Conservation (phyloP, 1,140 invertebrate genomes). For the Cydia fagiglandana region DNA sequence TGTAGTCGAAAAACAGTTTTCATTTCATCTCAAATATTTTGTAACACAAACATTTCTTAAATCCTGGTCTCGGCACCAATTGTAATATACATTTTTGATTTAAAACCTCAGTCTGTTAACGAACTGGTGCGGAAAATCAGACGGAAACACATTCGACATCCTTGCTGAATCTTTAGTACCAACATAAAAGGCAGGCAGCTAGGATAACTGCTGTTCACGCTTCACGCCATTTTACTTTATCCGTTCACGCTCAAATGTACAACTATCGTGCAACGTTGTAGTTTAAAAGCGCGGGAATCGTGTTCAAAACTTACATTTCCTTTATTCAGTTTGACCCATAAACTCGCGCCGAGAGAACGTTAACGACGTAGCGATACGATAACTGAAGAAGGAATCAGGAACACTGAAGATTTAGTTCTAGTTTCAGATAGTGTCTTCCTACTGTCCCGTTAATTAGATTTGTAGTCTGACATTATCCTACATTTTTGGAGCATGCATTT, state of each 20-base stretch:
- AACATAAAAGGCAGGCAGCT: neutral
- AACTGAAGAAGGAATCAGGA: slow-evolving; percentile 4
- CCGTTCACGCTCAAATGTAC: slow-evolving; percentile 11
- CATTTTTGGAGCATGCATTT: too few species aligned
- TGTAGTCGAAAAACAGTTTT: too few species aligned
- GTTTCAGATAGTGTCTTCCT: neutral
- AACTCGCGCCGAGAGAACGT: slow-evolving; percentile 1
- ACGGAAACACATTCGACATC: too few species aligned
- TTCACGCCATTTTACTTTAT: slow-evolving; percentile 11
- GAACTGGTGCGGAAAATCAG: too few species aligned
- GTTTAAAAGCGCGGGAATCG: neutral
- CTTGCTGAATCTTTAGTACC: neutral
- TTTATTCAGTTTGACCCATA: slow-evolving; percentile 13
- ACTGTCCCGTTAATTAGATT: neutral
- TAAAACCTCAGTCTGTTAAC: too few species aligned
- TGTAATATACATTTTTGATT: neutral
- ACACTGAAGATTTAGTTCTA: neutral
- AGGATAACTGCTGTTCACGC: neutral
- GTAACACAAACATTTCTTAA: too few species aligned
- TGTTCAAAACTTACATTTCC: slow-evolving; percentile 12
- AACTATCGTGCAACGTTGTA: slow-evolving; percentile 11
- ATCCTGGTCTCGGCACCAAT: slow-evolving; percentile 11
- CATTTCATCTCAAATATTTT: too few species aligned
- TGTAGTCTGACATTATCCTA: too few species aligned
- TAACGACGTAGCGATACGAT: slow-evolving; percentile 7